Conservation (phyloP, 2,113 vertebrate genomes). For the Xenotilapia longispinis region DNA sequence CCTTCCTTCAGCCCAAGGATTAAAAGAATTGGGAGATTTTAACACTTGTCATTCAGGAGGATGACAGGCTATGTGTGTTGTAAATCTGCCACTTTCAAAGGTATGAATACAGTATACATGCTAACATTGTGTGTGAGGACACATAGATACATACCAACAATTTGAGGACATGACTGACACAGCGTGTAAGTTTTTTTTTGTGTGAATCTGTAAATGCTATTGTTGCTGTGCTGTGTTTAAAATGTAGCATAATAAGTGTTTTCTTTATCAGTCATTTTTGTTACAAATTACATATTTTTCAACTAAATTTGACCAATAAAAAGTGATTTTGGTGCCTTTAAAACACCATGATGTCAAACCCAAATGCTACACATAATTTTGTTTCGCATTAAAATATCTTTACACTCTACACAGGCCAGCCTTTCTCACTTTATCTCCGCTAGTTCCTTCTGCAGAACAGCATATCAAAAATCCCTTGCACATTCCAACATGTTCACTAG, state of each 20-base stretch:
- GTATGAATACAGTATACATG: neutral
- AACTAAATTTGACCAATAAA: neutral
- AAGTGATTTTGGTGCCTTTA: neutral
- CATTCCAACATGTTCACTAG: neutral
- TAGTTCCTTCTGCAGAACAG: neutral
- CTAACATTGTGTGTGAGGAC: neutral
- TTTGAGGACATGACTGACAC: neutral
- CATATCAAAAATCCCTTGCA: neutral
- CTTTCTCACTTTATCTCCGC: neutral
- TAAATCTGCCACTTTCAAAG: neutral
- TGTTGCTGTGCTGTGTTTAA: neutral
- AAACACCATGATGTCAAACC: neutral
- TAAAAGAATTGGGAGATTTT: no score
- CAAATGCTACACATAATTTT: neutral
- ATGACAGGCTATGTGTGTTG: rapidly evolving
- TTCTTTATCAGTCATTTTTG: neutral
- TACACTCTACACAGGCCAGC: neutral
- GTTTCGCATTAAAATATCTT: neutral
- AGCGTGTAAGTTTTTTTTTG: neutral
- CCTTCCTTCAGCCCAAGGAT: no score
- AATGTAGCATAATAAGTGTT: neutral
- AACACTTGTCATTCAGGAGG: neutral
- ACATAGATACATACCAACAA: neutral
- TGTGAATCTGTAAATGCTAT: neutral
- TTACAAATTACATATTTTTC: neutral